Evolutionary conservation across 2,113 vertebrate genomes (phyloP), one percentile per base, ranked within the genome.

Genomic region (Hydropotes inermis): DNA sequence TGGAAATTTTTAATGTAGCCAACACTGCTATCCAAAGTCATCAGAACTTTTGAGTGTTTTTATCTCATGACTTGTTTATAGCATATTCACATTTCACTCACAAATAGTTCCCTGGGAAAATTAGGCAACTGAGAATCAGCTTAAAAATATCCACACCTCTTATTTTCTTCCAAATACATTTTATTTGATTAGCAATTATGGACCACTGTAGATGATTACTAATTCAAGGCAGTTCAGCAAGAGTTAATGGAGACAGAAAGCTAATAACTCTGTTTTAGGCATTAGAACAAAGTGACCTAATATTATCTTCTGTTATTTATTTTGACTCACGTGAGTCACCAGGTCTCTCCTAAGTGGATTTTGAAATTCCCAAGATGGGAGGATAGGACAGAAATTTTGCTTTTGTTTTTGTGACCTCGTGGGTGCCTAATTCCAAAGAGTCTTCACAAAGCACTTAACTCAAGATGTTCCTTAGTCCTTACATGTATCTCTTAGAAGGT

Each of bases 41-140:
- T 74, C 57, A 81, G 47, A 96, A 96, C 2, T 79, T 54, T 19
- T 11, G 21, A 87, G 0, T 39, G 14, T 39, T 96, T 94, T 93
- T 13, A n/a, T 7, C 13, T 94, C 61, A 89, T 74, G 89, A 84
- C 47, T 79, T 74, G 86, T 76, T 87, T 94, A 64, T 16, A 83
- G 0, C 60, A 47, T 39, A 87, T 90, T 94, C 33, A 52, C 10
- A 86, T 78, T 91, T 43, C 43, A 91, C 43, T 17, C 33, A 74
- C 30, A 94, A 87, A 84, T 79, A 60, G 17, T 91, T 82, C 57
- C 39, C 76, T 81, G 47, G 25, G 50, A 88, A 98, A 92, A 94
- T 76, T 85, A 17, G n/a, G 76, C 27, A 94, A 86, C 43, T 78
- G 12, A 94, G 23, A 82, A 6, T 8, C 21, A 87, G 15, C 4